Base-by-base conservation (phyloP, 1,140 invertebrate species). In the Drosophila persimilis region DNA sequence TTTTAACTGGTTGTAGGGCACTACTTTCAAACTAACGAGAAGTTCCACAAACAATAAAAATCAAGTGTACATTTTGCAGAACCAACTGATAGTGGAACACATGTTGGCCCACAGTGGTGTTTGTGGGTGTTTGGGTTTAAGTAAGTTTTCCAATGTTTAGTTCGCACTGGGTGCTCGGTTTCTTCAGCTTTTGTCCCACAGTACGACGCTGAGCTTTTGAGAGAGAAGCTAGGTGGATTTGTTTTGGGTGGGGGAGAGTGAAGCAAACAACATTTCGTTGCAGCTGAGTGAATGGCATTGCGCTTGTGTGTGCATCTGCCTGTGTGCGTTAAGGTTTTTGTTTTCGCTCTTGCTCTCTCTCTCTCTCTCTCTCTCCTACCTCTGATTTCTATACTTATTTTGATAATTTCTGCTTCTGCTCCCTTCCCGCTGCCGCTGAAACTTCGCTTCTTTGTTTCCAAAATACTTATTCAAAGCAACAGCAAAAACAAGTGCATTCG, bases 371-470 rank as follows among this genome's bases (percentile, higher is more conserved):
- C 31, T 76, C 47, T 45, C 3, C 3, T 5, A 5, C 24, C 24
- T 61, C 44, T 29, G 66, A 46, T 67, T 73, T 52, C 53, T 71
- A 61, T 77, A 73, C 74, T 54, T 85, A 63, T 76, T 83, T 84
- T 80, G 73, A 84, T 81, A 78, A 83, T 83, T 78, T 66, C 43
- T 62, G 22, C 35, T 69, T 9, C 31, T 11, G 9, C 31, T 11
- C 31, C 31, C 8, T 3, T 35, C 8, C 31, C 31, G 2, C 31
- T 35, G 31, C 31, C 9, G 0, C 31, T 3, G 31, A 8, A 11
- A 35, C 2, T 69, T 74, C 47, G 75, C 51, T 51, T 74, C 80
- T 81, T 83, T 78, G 79, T 81, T 84, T 78, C 70, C 77, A 31
- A 77, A 59, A 47, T 57, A 39, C 11, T 1, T 39, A 39, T 13